Evolutionary conservation across 2,113 vertebrate species (phyloP).

Genomic region (Dromaius novaehollandiae): DNA sequence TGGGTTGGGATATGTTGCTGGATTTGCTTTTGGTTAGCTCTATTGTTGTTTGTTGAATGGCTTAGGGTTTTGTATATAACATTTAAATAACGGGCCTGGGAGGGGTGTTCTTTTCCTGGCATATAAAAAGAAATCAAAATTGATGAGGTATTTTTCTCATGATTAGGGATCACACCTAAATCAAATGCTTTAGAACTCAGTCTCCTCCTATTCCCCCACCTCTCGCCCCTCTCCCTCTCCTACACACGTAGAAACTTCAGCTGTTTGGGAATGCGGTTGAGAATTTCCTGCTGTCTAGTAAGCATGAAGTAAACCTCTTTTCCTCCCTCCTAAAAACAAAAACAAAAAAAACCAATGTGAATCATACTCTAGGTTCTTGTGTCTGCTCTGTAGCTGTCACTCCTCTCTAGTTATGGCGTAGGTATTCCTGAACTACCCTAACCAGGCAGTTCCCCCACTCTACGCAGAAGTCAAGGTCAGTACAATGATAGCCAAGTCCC

Average conservation of each 20-base stretch:
- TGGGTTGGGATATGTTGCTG: slow-evolving; percentile 38
- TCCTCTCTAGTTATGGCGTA: neutral
- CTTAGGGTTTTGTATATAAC: slow-evolving; percentile 9
- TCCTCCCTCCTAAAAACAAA: neutral
- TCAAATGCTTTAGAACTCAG: slow-evolving; percentile 15
- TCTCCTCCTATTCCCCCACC: neutral
- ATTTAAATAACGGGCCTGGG: neutral
- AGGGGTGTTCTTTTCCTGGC: neutral
- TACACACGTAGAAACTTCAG: slow-evolving; percentile 24
- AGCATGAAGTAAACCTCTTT: neutral
- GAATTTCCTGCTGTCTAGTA: slow-evolving; percentile 30
- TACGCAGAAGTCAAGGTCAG: slow-evolving; percentile 63
- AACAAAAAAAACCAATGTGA: neutral
- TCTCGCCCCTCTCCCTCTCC: neutral
- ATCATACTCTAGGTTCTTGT: rapidly evolving
- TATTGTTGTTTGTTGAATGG: slow-evolving; percentile 40
- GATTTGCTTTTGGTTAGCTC: slow-evolving; percentile 44
- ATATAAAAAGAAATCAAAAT: slow-evolving; percentile 45
- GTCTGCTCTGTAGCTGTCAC: neutral
- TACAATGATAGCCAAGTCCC: neutral
- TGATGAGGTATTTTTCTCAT: slow-evolving; percentile 7
- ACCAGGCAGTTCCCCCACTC: slow-evolving; percentile 46
- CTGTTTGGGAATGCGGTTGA: slow-evolving; percentile 24
- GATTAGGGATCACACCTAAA: slow-evolving; percentile 46
- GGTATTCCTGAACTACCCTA: slow-evolving; percentile 56